These are phyloP conservation scores for Elephas maximus DNA, from an alignment of 2,113 vertebrate genomes.

Conservation along the genomic window DNA sequence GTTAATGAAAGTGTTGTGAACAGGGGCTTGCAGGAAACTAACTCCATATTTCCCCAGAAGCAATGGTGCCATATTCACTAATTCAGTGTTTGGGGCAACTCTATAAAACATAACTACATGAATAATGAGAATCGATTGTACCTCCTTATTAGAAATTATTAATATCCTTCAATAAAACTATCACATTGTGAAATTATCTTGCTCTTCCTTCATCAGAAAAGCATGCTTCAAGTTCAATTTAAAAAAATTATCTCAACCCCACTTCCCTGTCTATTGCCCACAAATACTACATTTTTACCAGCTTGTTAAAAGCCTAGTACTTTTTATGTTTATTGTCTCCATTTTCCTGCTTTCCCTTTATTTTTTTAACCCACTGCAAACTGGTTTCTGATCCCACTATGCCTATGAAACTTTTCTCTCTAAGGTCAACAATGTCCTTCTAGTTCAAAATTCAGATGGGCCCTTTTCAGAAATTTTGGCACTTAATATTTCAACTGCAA, in stretches of 20 bases:
- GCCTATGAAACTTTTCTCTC: neutral
- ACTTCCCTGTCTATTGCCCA: neutral
- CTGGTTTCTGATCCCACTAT: conserved; percentile 26
- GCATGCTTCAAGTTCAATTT: neutral
- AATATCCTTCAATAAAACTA: conserved; percentile 14
- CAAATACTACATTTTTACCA: neutral
- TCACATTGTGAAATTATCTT: conserved; percentile 30
- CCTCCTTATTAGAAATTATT: neutral
- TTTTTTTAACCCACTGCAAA: neutral
- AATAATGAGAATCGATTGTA: neutral
- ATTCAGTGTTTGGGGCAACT: no score
- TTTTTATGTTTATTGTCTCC: conserved; percentile 16
- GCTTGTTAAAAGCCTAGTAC: neutral
- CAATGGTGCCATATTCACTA: no score
- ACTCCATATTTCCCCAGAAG: no score
- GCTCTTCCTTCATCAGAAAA: neutral
- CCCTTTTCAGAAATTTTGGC: neutral
- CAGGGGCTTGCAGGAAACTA: no score
- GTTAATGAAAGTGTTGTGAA: no score
- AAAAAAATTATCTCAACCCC: neutral
- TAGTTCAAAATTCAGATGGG: conserved; percentile 19
- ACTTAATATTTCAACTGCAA: conserved; percentile 10
- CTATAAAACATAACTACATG: no score
- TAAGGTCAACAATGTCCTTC: neutral
- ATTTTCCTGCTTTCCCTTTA: conserved; percentile 1